Base-by-base conservation (phyloP, 2,113 vertebrate genomes). In the Notechis scutatus region DNA sequence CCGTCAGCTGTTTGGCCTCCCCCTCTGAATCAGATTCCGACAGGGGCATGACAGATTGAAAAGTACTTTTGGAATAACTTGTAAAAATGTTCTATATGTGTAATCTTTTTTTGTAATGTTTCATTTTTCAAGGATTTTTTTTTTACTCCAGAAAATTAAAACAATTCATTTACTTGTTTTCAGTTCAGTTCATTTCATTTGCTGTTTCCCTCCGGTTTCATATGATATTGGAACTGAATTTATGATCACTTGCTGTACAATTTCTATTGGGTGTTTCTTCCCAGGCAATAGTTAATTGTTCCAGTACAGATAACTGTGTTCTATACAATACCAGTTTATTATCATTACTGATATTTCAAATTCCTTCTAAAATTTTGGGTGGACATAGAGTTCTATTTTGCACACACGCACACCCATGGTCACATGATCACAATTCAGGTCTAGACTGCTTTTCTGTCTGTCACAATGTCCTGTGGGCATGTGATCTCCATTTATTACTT, bases 281-380 rank as follows among this genome's bases (percentile, higher is more conserved):
- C 18, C 4, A 47, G 87, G n/a, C 59, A 42, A 93, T 93, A 91
- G 47, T 94, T 95, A 95, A 45, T 34, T 92, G 93, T 92, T 96
- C 52, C 92, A 94, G 6, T 0, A 1, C 94, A 93, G 45, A 88
- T 94, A 94, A 95, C 85, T 94, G 59, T 87, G 50, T 95, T 95
- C 90, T 95, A 87, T 34, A 74, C 15, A 39, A 69, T n/a, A 69
- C n/a, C n/a, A 34, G n/a, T 34, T 74, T 39, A 74, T 74, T 74
- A 74, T 74, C 14, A 74, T 55, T 92, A 88, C 89, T 1, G 3
- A 50, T 3, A 91, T 69, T 94, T 85, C 89, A 57, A 91, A 0
- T 91, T 92, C 2, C 93, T 34, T 91, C 87, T 23, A 81, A 94
- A 95, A 74, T 95, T 96, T 64, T 89, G 45, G 14, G 29, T 94